Base-by-base conservation (phyloP, 2,797 vertebrate species). In the Jordanella pulchra region DNA sequence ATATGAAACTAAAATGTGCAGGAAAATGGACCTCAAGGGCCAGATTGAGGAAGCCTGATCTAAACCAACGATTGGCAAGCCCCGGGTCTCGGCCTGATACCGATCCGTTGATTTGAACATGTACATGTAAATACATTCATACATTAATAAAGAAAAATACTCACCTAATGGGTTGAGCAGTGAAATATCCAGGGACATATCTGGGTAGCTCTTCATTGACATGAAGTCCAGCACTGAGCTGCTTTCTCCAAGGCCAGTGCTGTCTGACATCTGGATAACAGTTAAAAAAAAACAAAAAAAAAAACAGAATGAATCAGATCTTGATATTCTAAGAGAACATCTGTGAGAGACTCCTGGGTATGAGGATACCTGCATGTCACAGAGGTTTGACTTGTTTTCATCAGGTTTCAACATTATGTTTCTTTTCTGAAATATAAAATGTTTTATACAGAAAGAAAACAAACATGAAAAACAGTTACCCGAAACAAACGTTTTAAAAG, bases 101-200 rank as follows among this genome's bases (percentile, higher is more conserved):
- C 5, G 35, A 7, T 39, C 35, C 35, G 9, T 39, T n/a, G n/a
- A n/a, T n/a, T n/a, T n/a, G n/a, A n/a, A n/a, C n/a, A n/a, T 48
- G 44, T 55, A 54, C 1, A 51, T 68, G 17, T 65, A 54, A 17
- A 32, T 55, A 7, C 17, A 48, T 39, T 5, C 3, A 70, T 3
- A 45, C 0, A 50, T 7, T 27, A 25, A 13, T 69, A n/a, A 71
- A 21, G n/a, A 12, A 70, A 15, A 15, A 75, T 10, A 75, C 91
- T 92, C 88, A 98, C 97, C 96, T 82, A 98, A 91, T 0, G 96
- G 95, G 89, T 95, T 96, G 35, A 99, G 92, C 96, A 98, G 93
- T 56, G 97, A 96, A 81, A 98, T 96, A 79, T 99, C 97, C 32
- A 99, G 91, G 71, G 97, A 97, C 76, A 98, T 95, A 60, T 99